Evolutionary conservation across 2,888 invertebrate genomes (phyloP).

Genomic region (Pachymerium ferrugineum): DNA sequence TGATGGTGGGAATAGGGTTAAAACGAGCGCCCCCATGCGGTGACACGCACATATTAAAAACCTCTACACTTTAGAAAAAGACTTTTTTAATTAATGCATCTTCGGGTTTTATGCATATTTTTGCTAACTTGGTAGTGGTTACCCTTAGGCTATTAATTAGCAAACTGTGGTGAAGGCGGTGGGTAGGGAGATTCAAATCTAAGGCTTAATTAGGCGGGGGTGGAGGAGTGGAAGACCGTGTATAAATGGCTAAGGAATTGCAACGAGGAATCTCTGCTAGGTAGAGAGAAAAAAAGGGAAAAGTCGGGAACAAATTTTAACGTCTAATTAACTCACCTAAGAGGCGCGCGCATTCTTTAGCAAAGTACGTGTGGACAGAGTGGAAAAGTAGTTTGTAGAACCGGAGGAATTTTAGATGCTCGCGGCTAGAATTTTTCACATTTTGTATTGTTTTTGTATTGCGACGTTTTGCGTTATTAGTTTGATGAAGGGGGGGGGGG

Average conservation of each 20-base stretch:
- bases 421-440: not conserved
- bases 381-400: not conserved
- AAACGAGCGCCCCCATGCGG: not conserved
- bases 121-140: not conserved
- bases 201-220: slow-evolving; percentile 17
- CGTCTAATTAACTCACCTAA: slow-evolving; percentile 21
- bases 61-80: not conserved
- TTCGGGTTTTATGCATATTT: not conserved
- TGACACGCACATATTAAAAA: too few species aligned
- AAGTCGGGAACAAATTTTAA: slow-evolving; percentile 3
- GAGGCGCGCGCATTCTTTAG: slow-evolving; percentile 2
- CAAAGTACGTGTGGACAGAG: not conserved
- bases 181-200: not conserved
- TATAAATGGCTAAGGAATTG: not conserved
- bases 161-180: not conserved
- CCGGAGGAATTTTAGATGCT: not conserved
- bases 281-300: not conserved
- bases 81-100: slow-evolving; percentile 19
- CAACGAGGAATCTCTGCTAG: not conserved
- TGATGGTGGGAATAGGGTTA: not conserved
- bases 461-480: not conserved
- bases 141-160: slow-evolving; percentile 2
- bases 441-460: not conserved
- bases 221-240: not conserved
- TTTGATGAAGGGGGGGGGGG: not conserved